Conservation (phyloP, 2,888 invertebrate species). For the Drosophila pseudotakahashii region DNA sequence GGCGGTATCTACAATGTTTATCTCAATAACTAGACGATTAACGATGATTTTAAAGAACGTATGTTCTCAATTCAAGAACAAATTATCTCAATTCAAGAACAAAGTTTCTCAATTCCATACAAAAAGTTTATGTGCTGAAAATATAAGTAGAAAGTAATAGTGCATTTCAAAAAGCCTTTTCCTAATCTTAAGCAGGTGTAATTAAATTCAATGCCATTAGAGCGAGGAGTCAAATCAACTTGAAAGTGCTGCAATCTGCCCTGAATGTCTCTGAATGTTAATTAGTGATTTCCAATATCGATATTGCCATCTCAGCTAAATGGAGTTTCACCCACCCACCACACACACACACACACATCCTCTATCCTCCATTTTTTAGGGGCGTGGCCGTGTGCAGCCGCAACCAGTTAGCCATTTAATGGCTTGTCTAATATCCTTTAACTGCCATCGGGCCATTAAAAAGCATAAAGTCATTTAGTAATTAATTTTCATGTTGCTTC, state of each 20-base stretch:
- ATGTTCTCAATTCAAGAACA: no score
- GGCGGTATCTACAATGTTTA: no score
- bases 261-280: conserved; percentile 3
- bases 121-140: no score
- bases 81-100: no score
- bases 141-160: no score
- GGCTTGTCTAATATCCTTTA: conserved; percentile 78
- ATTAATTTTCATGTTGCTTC: conserved; percentile 75
- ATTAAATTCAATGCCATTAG: background rate
- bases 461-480: conserved; percentile 79
- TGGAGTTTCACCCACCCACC: background rate
- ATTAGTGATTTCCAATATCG: conserved; percentile 19
- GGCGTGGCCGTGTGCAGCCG: conserved; percentile 27
- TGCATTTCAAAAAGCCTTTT: background rate
- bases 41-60: no score
- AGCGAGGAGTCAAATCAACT: background rate
- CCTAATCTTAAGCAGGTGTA: background rate
- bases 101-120: no score
- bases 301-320: background rate
- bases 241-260: background rate
- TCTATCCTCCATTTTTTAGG: background rate
- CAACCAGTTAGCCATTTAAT: conserved; percentile 67
- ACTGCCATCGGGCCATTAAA: conserved; percentile 76
- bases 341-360: background rate
- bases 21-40: no score